These are phyloP conservation scores for Standfussiana lucernea DNA, from an alignment of 2,888 invertebrate species.

Conservation along the genomic window DNA sequence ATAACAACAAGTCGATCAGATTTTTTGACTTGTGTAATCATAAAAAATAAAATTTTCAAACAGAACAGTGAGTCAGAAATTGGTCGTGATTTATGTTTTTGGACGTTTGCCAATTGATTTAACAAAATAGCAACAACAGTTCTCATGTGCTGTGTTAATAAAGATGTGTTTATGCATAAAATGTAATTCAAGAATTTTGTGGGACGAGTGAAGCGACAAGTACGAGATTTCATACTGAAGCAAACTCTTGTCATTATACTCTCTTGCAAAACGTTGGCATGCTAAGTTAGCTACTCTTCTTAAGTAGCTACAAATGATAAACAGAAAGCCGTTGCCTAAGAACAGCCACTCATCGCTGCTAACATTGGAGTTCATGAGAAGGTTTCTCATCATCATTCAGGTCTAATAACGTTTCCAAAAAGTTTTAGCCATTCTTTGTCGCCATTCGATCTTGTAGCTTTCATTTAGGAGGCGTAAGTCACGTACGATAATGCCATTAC, in stretches of 20 bases:
- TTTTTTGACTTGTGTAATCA: constrained; percentile 52
- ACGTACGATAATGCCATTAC: background rate
- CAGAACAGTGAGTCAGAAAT: constrained; percentile 70
- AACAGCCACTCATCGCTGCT: background rate
- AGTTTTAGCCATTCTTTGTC: background rate
- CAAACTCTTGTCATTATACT: background rate
- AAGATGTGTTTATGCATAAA: constrained; percentile 42
- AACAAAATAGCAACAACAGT: constrained; percentile 52
- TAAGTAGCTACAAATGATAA: background rate
- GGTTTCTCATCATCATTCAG: background rate
- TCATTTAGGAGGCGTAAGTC: background rate
- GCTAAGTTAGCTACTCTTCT: background rate
- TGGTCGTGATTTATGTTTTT: constrained; percentile 67
- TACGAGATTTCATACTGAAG: background rate
- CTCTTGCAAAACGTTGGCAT: background rate
- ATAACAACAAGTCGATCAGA: constrained; percentile 47
- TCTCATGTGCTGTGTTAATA: constrained; percentile 49
- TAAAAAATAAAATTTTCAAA: constrained; percentile 70
- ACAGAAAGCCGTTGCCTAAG: background rate
- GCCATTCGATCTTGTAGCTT: background rate
- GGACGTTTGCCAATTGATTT: constrained; percentile 68
- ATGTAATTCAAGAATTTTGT: constrained; percentile 31
- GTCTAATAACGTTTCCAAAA: background rate
- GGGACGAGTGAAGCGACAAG: constrained; percentile 7
- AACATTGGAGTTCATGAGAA: background rate